Evolutionary conservation across 2,113 vertebrate species (phyloP), one percentile per base, ranked within the genome.

Genomic region (Lophochroa leadbeateri): DNA sequence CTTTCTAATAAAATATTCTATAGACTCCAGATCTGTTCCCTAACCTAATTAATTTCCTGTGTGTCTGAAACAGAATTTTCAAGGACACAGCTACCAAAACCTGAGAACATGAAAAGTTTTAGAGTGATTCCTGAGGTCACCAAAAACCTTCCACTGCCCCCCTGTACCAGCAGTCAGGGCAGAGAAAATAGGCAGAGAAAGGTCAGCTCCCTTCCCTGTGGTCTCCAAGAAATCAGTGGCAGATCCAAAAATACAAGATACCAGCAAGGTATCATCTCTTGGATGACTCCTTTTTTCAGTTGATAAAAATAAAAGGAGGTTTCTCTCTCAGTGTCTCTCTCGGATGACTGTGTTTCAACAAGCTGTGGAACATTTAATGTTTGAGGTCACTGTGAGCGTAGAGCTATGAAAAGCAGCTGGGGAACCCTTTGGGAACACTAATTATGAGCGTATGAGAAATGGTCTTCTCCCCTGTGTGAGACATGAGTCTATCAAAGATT

Each of bases 321-420:
- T 78, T 91, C 68, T 94, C 43, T 70, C 43, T 86, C 60, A 41
- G 53, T 60, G 82, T 85, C 13, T 58, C 31, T 74, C 41, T 79
- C 55, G 47, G 35, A 79, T 76, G 75, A 49, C 79, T 74, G 13
- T 74, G 63, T 43, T 92, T 88, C 63, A 85, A 29, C 53, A 90
- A 89, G 72, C n/a, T 41, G 25, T 31, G 52, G 47, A 76, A 31
- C 57, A 57, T 64, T 79, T 72, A 25, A 80, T 80, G 86, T 46
- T 41, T 78, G 89, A 90, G 90, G 82, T 88, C 75, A 88, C 12
- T 0, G 14, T 82, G 72, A 95, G 31, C 35, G 53, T 18, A 61
- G 69, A 91, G 61, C 90, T 92, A 91, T 90, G 87, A 96, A 96
- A 95, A 92, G 88, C 88, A 93, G 39, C 83, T 79, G 37, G 28